Percentiles rank a stretch among this genome's conserved stretches.
Evolutionary conservation across 1,140 invertebrate genomes (phyloP).

Genomic region (Apis laboriosa): DNA sequence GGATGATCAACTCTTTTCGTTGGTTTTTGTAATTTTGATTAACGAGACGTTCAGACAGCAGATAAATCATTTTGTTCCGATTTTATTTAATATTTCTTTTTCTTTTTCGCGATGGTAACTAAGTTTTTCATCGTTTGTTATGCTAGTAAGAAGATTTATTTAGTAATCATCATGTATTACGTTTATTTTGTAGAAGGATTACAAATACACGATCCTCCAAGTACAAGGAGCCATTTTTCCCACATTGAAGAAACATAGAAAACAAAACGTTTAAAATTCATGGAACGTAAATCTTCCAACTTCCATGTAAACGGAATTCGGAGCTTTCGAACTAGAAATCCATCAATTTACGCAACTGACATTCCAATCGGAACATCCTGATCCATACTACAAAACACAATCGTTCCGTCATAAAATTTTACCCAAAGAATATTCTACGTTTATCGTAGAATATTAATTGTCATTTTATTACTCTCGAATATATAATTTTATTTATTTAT

Average conservation of each 20-base stretch:
- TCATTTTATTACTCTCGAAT: too few species aligned
- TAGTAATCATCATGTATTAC: too few species aligned
- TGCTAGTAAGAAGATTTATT: background rate
- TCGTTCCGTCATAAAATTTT: background rate
- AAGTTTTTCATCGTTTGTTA: background rate
- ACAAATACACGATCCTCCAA: too few species aligned
- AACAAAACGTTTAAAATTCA: background rate
- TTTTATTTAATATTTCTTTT: too few species aligned
- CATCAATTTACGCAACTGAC: background rate
- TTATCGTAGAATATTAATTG: background rate
- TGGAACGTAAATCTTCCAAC: background rate
- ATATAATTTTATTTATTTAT: too few species aligned
- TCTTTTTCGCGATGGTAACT: accelerated
- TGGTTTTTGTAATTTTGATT: too few species aligned
- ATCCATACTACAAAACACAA: too few species aligned
- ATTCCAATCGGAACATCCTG: background rate
- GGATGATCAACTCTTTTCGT: too few species aligned
- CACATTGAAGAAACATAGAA: background rate
- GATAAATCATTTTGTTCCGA: too few species aligned
- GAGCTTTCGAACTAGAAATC: background rate
- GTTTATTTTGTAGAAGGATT: too few species aligned
- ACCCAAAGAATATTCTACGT: too few species aligned
- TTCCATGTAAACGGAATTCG: background rate
- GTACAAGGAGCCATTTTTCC: background rate
- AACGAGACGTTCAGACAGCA: too few species aligned